A percentile compares a stretch with the other conserved stretches of the same genome.
phyloP scores from a whole-genome alignment of 2,888 invertebrate genomes.

The Stegophylla sp. region DNA sequence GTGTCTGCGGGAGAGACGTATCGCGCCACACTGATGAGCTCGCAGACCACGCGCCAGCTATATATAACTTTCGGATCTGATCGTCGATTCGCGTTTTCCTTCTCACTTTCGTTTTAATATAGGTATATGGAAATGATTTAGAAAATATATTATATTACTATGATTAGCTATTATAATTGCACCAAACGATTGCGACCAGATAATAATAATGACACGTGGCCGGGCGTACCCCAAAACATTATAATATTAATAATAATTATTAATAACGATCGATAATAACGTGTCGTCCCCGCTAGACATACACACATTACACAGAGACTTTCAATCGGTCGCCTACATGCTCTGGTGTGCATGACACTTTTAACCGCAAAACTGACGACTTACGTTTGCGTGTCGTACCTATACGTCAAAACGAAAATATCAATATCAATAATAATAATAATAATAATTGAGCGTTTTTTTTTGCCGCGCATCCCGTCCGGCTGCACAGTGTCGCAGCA shows the following conservation, averaged over 20 bases:
- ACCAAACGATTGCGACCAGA: background rate
- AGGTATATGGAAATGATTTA: no score
- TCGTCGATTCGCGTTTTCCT: background rate
- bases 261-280: background rate
- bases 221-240: background rate
- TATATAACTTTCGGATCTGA: conserved; percentile 32
- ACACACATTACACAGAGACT: background rate
- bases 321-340: conserved; percentile 52
- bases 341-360: conserved; percentile 35
- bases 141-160: no score
- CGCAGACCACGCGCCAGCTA: background rate
- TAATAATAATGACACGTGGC: background rate
- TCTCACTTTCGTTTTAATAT: background rate
- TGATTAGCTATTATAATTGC: background rate
- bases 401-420: no score
- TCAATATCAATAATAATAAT: no score
- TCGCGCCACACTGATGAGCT: background rate
- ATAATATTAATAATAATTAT: background rate
- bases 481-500: background rate
- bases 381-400: no score
- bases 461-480: background rate
- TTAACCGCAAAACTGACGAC: conserved; percentile 26
- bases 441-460: no score
- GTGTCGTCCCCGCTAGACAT: background rate
- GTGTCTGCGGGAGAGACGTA: background rate